A percentile compares a stretch with the other conserved stretches of the same genome.
phyloP scores from a whole-genome alignment of 2,113 vertebrate species.

The Saimiri boliviensis region DNA sequence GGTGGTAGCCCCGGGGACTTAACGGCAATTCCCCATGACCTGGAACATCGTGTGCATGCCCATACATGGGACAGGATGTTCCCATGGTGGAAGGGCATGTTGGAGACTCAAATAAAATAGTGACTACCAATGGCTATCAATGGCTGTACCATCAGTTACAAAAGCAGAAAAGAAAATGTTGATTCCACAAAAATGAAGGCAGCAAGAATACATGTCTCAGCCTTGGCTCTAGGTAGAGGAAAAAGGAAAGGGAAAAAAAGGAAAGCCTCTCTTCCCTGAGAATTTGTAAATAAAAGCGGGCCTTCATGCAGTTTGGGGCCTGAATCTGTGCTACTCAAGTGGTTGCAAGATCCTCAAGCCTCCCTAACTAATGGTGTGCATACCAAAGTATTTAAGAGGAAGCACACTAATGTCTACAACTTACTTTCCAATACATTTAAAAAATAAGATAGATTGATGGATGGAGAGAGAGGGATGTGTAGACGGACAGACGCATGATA shows the following conservation, averaged over 20 bases:
- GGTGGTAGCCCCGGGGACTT: background rate
- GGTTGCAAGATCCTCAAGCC: background rate
- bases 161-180: background rate
- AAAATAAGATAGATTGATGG: background rate
- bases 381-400: background rate
- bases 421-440: background rate
- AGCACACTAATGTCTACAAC: background rate
- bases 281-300: background rate
- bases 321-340: background rate
- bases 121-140: background rate
- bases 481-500: background rate
- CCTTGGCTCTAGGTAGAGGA: background rate
- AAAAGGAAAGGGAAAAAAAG: background rate
- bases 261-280: background rate
- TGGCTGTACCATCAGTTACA: background rate
- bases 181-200: background rate
- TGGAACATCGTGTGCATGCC: background rate
- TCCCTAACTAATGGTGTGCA: background rate
- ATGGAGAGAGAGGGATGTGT: background rate
- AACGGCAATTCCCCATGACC: too few relatives aligned
- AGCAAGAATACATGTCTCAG: background rate
- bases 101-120: background rate
- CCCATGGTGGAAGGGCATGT: background rate
- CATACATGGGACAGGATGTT: background rate
- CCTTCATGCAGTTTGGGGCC: background rate